phyloP scores from a whole-genome alignment of 1,140 invertebrate species.

The Drosophila ficusphila region DNA sequence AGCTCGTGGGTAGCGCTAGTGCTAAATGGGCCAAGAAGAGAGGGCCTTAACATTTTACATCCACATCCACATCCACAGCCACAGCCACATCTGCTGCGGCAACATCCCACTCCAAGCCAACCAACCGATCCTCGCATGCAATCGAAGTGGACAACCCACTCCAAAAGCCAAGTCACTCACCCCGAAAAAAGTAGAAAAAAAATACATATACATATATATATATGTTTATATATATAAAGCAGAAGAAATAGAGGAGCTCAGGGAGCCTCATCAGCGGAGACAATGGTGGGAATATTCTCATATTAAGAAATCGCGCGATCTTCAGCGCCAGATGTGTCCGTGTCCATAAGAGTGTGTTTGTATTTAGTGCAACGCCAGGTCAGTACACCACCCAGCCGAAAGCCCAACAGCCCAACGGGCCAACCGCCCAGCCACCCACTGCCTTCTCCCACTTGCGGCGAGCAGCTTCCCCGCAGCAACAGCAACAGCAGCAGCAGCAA shows the following conservation, averaged over 20 bases:
- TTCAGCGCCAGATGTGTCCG: conserved; percentile 76
- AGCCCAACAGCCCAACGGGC: too few species aligned
- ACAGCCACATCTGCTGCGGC: too few species aligned
- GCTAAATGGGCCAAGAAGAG: conserved; percentile 67
- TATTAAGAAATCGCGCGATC: conserved; percentile 83
- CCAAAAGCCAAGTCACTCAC: conserved; percentile 47
- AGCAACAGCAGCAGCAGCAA: conserved; percentile 32
- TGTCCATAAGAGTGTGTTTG: conserved; percentile 57
- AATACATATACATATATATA: too few species aligned
- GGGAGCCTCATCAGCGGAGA: conserved; percentile 51
- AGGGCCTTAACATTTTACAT: too few species aligned
- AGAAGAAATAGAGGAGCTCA: conserved; percentile 10
- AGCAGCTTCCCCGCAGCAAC: neutral
- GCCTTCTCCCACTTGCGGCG: conserved; percentile 1
- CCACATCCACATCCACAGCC: neutral
- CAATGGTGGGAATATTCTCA: conserved; percentile 84
- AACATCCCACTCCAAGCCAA: too few species aligned
- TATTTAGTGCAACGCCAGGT: conserved; percentile 82
- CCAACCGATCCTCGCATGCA: conserved; percentile 60
- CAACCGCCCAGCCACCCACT: neutral
- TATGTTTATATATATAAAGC: too few species aligned
- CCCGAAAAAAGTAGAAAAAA: conserved; percentile 16
- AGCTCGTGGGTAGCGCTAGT: conserved; percentile 73
- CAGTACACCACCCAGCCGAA: conserved; percentile 59
- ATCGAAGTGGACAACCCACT: conserved; percentile 67